Base-by-base conservation (phyloP, 2,888 invertebrate species). In the Caenorhabditis imperialis region DNA sequence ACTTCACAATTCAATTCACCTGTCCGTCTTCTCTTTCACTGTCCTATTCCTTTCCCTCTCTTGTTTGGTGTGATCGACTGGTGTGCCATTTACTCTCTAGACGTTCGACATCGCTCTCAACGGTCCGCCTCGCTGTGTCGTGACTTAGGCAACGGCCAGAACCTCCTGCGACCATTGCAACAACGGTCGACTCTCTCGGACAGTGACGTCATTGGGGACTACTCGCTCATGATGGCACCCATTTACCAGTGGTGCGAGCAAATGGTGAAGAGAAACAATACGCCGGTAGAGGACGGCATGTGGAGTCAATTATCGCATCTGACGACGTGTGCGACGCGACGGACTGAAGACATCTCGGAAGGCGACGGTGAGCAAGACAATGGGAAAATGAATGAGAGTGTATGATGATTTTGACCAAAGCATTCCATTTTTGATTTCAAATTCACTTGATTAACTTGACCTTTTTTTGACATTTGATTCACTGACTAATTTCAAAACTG, bases 211-310 rank as follows among this genome's bases (percentile, higher is more conserved):
- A 71, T 74, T n/a, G 70, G 75, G 58, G 86, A 86, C 77, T 84
- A 83, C 61, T 75, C 75, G 22, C 75, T 85, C 45, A 83, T 86
- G 86, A 81, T 86, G 75, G 86, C 84, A 53, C 86, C 86, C 16
- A 72, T 86, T 54, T 80, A 83, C 51, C 79, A 85, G 44, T 86
- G 86, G 86, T 80, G 81, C 51, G 84, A 83, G 42, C 67, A 81
- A 50, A 70, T 84, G 77, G 60, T 77, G 20, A 67, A 53, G 48
- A 60, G 71, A 51, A 75, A 80, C 38, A 70, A 54, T 42, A 62
- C 62, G 22, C 75, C 69, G 14, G 55, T 74, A 18, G 75, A 69
- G 20, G 77, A 78, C 35, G 74, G 75, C 16, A 78, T 74, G 55
- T 78, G 73, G 80, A 65, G 75, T 48, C 71, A 72, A 65, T 60